Evolutionary conservation across 2,797 vertebrate genomes (phyloP), one percentile per base, ranked within the genome.

Genomic region (Loriculus beryllinus): DNA sequence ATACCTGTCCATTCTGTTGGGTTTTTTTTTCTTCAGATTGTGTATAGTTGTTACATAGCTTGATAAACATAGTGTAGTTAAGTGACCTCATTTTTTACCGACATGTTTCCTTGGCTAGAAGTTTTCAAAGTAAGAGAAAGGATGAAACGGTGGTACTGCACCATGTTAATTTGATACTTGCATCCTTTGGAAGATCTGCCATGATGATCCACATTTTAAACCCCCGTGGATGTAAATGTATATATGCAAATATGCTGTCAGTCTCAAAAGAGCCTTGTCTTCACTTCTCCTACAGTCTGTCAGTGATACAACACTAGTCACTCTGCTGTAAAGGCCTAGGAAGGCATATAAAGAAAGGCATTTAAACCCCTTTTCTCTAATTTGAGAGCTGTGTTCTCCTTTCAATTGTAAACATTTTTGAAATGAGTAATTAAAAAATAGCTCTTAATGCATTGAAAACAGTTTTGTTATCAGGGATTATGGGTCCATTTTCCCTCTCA

Each of bases 1-100:
- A 1, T 37, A 45, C 26, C 90, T 90, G 14, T 7, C 26, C 6
- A 1, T 70, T 82, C 18, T 31, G 0, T 12, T 56, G 28, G 0
- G 19, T 9, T 20, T 68, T 64, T 83, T 37, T 37, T 26, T 19
- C 5, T 29, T 63, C 33, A 64, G 16, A 7, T n/a, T 86, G 42
- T 56, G 14, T 28, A 3, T 43, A 52, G 54, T 43, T 74, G 63
- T 40, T 71, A 8, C 6, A 3, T 20, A 64, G 20, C 43, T 81
- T 39, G 49, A 49, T 83, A 49, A 88, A 16, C 18, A 4, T 11
- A 3, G 21, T 51, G 21, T n/a, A 52, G 47, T 74, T 48, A 52
- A 60, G 37, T 1, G 23, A 13, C 64, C 23, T 72, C 2, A 0
- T 40, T 77, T 79, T 33, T 40, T 69, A 40, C 48, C 26, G 31